A percentile compares a stretch with the other conserved stretches of the same genome.
phyloP scores from a whole-genome alignment of 2,888 invertebrate species.

The Bellardia bayeri region DNA sequence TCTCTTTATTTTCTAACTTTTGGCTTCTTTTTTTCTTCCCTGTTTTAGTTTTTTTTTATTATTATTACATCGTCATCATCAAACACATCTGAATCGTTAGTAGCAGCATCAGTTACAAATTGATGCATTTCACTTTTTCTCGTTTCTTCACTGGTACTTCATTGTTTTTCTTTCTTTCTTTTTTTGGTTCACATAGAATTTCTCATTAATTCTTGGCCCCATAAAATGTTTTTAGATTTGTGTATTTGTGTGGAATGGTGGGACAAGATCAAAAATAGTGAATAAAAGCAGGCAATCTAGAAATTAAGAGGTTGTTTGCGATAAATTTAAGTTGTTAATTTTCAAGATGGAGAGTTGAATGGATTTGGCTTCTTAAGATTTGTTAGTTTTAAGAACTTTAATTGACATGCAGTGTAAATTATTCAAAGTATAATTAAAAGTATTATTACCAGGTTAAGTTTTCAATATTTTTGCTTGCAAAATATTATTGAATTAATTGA shows the following conservation, averaged over 20 bases:
- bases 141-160: not conserved
- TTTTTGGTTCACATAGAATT: constrained; percentile 28
- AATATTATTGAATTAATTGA: too few relatives aligned
- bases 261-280: not conserved
- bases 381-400: not conserved
- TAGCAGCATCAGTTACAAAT: constrained; percentile 67
- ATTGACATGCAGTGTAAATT: not conserved
- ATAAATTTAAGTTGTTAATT: constrained; percentile 51
- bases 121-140: constrained; percentile 65
- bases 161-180: not conserved
- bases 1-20: constrained; percentile 45
- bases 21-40: constrained; percentile 51
- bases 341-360: constrained; percentile 11
- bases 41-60: constrained; percentile 9
- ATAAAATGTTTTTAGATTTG: constrained; percentile 37
- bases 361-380: constrained; percentile 2
- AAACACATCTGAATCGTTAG: constrained; percentile 61
- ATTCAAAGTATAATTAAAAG: not conserved
- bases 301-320: constrained; percentile 26
- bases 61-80: constrained; percentile 44
- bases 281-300: constrained; percentile 1
- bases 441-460: not conserved
- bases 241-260: not conserved
- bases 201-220: constrained; percentile 47
- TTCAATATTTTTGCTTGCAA: too few relatives aligned